Conservation (phyloP, 1,140 invertebrate species). For the Meloidogyne floridensis region DNA sequence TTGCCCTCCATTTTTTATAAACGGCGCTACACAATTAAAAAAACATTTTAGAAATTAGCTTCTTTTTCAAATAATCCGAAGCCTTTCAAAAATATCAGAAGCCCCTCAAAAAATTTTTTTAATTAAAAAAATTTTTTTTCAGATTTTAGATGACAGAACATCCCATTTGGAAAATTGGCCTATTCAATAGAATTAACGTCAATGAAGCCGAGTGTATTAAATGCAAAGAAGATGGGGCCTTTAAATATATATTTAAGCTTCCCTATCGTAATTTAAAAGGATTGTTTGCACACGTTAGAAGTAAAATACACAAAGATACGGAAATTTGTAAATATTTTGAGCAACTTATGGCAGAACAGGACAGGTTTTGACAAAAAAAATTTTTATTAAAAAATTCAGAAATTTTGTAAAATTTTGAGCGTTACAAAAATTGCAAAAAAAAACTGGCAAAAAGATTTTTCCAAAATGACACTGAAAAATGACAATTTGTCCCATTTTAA, state of each 20-base stretch:
- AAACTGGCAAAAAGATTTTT: too few relatives aligned
- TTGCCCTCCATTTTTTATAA: too few relatives aligned
- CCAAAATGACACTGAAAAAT: not conserved
- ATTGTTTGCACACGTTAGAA: not conserved
- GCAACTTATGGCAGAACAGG: not conserved
- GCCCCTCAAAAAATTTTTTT: too few relatives aligned
- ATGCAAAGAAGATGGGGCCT: not conserved
- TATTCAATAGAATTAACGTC: too few relatives aligned
- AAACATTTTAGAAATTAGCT: too few relatives aligned
- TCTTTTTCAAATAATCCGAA: too few relatives aligned
- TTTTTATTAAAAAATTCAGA: not conserved
- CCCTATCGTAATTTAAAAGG: not conserved
- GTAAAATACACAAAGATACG: not conserved
- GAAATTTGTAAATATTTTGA: slow-evolving; percentile 6
- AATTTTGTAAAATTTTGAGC: not conserved
- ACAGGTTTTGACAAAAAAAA: not conserved
- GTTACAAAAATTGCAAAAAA: not conserved
- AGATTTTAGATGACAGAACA: too few relatives aligned
- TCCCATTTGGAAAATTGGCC: too few relatives aligned
- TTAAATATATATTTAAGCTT: not conserved
- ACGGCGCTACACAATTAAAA: too few relatives aligned
- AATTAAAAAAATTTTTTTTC: not conserved
- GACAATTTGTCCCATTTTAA: not conserved
- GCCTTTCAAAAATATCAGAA: too few relatives aligned
- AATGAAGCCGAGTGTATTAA: not conserved